Evolutionary conservation across 2,113 vertebrate genomes (phyloP), one percentile per base, ranked within the genome.

Genomic region (Pycnonotus jocosus): DNA sequence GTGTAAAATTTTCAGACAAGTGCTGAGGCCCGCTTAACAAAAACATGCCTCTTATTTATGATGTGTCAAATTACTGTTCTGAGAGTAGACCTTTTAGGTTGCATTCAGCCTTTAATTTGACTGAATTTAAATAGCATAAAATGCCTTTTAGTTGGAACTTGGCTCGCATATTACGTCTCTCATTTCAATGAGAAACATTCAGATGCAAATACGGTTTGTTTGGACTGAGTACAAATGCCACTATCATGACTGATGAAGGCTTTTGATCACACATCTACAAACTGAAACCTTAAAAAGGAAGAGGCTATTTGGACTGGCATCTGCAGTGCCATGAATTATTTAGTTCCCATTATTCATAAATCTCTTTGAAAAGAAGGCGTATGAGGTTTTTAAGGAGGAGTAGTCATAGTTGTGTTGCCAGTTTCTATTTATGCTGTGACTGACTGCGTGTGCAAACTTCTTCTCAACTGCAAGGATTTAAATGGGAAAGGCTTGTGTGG

Each of bases 161-260:
- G 97, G 96, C 97, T 98, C 96, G 97, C 97, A 97, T 97, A 98
- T 98, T 98, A 97, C 98, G 95, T 97, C 96, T 98, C 96, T 97
- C 96, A 97, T 98, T 98, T 98, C 97, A 98, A 93, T 98, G 98
- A 97, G 97, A 98, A 98, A 98, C 98, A 99, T 99, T 99, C 98
- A 99, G 97, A 99, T 99, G 98, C 97, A 99, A 99, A 99, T 99
- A 98, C 17, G 40, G 97, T 98, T 98, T 98, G 98, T 98, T 99
- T 99, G 98, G 98, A 97, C 94, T 95, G 94, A 98, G 98, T 97
- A 98, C 97, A 98, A 98, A 98, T 98, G 97, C 91, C 88, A 97
- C 95, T 96, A 96, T 98, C 96, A 97, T 97, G 97, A 97, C 96
- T 98, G 98, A 98, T 98, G 97, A 98, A 97, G 97, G 97, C 96